A percentile compares a stretch with the other conserved stretches of the same genome.
Evolutionary conservation across 2,113 vertebrate genomes (phyloP).

Genomic region (Triplophysa tibetana): DNA sequence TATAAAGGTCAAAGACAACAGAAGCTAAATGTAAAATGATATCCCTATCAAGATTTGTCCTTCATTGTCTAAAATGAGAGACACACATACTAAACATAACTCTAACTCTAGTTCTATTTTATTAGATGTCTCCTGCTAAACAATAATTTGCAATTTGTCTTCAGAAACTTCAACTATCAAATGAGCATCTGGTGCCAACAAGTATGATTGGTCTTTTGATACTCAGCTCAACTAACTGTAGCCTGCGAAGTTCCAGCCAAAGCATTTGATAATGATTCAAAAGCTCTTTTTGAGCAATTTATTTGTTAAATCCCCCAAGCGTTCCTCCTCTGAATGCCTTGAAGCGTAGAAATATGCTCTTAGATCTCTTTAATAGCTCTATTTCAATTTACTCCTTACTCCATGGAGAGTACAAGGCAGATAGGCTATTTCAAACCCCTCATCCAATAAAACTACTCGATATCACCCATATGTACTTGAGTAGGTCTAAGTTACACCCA

Average conservation of each 20-base stretch:
- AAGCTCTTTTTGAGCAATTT: constrained; percentile 1
- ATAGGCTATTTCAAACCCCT: not conserved
- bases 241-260: not conserved
- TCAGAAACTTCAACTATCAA: not conserved
- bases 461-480: not conserved
- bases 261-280: constrained; percentile 13
- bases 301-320: constrained; percentile 11
- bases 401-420: not conserved
- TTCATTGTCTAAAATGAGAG: not conserved
- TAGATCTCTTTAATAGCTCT: not conserved
- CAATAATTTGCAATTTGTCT: not conserved
- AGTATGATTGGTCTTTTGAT: not conserved
- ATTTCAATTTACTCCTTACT: not conserved
- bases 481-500: not conserved
- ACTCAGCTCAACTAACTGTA: not conserved
- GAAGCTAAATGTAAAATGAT: not conserved
- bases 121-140: not conserved
- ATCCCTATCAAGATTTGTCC: constrained; percentile 2
- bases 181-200: constrained; percentile 5
- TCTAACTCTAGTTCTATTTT: not conserved
- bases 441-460: not conserved
- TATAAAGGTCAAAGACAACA: constrained; percentile 3
- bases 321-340: not conserved
- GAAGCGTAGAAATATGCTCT: constrained; percentile 8
- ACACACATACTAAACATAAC: not conserved